phyloP scores from a whole-genome alignment of 2,797 vertebrate species.

The Phalanger gymnotis region DNA sequence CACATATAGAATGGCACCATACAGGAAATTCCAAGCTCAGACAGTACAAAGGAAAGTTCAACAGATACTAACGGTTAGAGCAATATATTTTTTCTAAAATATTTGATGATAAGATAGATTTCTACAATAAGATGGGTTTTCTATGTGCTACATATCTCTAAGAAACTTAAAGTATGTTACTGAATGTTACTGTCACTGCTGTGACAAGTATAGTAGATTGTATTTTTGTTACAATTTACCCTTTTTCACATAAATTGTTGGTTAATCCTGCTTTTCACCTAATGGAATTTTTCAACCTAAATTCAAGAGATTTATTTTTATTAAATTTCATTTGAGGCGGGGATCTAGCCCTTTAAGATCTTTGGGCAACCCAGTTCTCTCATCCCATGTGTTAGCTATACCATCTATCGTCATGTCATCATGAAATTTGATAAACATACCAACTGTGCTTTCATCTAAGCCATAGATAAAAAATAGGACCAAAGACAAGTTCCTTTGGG shows the following conservation, averaged over 20 bases:
- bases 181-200: background rate
- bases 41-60: conserved; percentile 80
- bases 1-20: conserved; percentile 81
- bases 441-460: no score
- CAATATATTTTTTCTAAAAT: conserved; percentile 26
- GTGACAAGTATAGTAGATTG: background rate
- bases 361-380: background rate
- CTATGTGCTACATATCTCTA: background rate
- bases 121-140: background rate
- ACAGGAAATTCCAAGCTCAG: conserved; percentile 74
- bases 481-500: background rate
- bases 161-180: background rate
- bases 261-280: background rate
- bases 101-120: background rate
- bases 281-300: background rate
- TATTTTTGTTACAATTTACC: conserved; percentile 6
- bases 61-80: conserved; percentile 78
- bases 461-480: background rate
- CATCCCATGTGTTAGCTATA: background rate
- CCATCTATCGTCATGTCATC: no score
- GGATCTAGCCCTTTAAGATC: background rate
- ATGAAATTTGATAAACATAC: no score
- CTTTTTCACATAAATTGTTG: background rate
- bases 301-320: background rate
- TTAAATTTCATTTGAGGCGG: background rate